Evolutionary conservation across 2,113 vertebrate genomes (phyloP).

Genomic region (Poecile atricapillus): DNA sequence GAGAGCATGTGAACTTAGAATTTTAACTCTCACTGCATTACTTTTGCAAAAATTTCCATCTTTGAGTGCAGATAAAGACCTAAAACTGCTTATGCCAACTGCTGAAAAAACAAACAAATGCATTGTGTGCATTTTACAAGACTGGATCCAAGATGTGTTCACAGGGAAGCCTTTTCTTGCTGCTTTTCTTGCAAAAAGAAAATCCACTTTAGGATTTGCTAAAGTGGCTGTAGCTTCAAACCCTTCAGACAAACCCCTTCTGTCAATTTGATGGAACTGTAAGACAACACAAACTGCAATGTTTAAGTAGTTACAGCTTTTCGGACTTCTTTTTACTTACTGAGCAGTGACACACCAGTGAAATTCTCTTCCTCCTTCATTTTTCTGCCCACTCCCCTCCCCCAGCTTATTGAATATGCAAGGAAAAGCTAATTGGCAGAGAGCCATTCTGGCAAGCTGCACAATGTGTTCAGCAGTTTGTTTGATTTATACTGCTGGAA

Average conservation of each 20-base stretch:
- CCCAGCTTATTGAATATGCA: conserved; percentile 38
- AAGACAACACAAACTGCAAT: not conserved
- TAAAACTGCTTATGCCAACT: not conserved
- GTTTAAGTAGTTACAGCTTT: conserved; percentile 35
- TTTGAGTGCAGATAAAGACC: not conserved
- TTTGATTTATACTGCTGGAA: conserved; percentile 54
- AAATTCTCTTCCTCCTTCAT: conserved; percentile 17
- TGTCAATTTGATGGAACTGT: not conserved
- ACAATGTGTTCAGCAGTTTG: conserved; percentile 62
- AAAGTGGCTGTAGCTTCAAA: not conserved
- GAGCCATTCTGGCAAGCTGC: conserved; percentile 56
- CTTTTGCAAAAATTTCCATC: not conserved
- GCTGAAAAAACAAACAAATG: not conserved
- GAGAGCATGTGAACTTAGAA: not conserved
- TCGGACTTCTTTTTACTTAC: conserved; percentile 34
- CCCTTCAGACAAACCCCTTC: not conserved
- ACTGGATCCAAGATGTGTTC: not conserved
- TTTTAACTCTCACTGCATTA: not conserved
- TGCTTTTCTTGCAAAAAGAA: not conserved
- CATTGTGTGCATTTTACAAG: not conserved
- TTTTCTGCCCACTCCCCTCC: not conserved
- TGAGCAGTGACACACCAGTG: not conserved
- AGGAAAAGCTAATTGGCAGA: conserved; percentile 60
- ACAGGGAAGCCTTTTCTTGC: not conserved
- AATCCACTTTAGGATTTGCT: not conserved